These are phyloP conservation scores for Myodes glareolus DNA, from an alignment of 2,113 vertebrate species.

Conservation along the genomic window DNA sequence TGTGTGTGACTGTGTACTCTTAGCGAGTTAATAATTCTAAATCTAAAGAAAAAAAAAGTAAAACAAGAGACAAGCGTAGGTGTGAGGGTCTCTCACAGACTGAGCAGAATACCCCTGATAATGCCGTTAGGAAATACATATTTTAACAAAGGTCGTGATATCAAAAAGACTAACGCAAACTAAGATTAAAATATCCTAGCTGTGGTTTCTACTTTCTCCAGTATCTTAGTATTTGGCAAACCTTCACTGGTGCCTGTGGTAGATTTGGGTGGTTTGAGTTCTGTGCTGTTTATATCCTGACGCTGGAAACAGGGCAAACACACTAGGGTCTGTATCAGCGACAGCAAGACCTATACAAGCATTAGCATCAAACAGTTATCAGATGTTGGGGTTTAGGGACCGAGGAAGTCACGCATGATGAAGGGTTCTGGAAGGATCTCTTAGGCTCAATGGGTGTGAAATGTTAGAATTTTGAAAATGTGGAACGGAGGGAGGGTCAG, in stretches of 20 bases:
- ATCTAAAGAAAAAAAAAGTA: slow-evolving; percentile 61
- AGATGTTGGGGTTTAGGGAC: neutral
- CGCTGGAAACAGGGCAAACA: neutral
- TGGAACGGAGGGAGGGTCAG: slow-evolving; percentile 10
- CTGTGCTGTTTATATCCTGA: neutral
- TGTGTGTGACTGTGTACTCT: slow-evolving; percentile 84
- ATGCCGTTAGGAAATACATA: neutral
- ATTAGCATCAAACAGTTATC: neutral
- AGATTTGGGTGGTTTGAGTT: neutral
- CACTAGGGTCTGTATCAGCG: neutral
- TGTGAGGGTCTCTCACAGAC: neutral
- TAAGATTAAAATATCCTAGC: neutral
- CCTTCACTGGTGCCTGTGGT: neutral
- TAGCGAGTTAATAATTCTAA: slow-evolving; percentile 79
- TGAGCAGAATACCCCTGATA: neutral
- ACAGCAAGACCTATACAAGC: neutral
- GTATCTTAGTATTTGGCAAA: neutral
- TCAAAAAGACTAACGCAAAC: neutral
- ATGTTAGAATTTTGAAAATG: slow-evolving; percentile 42
- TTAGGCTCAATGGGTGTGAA: neutral
- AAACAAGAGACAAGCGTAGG: slow-evolving; percentile 48
- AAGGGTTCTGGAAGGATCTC: neutral
- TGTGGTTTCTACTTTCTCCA: neutral
- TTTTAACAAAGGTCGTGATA: neutral
- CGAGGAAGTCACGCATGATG: neutral